phyloP scores from a whole-genome alignment of 2,797 vertebrate genomes.

The Paedocypris micromegethes region DNA sequence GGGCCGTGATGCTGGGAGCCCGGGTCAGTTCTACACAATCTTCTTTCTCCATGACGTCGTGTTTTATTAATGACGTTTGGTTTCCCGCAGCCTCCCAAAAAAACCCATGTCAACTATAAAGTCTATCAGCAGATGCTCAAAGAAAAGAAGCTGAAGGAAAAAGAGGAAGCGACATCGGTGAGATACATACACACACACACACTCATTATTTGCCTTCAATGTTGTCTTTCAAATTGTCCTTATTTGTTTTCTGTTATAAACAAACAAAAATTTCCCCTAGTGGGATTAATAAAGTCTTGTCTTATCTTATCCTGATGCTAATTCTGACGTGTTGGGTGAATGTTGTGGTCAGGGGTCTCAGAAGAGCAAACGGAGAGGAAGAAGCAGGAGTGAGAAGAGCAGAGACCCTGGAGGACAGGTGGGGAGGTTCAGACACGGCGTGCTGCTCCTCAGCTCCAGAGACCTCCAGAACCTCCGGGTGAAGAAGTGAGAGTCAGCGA shows the following conservation, averaged over 20 bases:
- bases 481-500: neutral
- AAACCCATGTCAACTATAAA: constrained; percentile 82
- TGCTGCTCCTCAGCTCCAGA: constrained; percentile 78
- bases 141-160: constrained; percentile 68
- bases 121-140: constrained; percentile 78
- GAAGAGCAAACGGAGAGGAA: constrained; percentile 63
- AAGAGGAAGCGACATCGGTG: constrained; percentile 70
- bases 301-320: constrained; percentile 3
- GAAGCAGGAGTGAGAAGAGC: constrained; percentile 74
- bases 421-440: constrained; percentile 89
- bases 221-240: too few species aligned
- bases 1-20: constrained; percentile 93
- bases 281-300: too few species aligned
- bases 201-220: too few species aligned
- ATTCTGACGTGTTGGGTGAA: neutral
- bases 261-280: too few species aligned
- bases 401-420: constrained; percentile 75
- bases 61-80: neutral
- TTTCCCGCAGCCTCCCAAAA: constrained; percentile 79
- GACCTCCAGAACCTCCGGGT: constrained; percentile 87
- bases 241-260: too few species aligned
- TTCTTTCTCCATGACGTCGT: neutral
- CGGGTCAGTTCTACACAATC: constrained; percentile 62
- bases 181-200: constrained; percentile 33
- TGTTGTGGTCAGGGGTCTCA: constrained; percentile 60